Evolutionary conservation across 2,113 vertebrate species (phyloP).

Genomic region (Alectura lathami): DNA sequence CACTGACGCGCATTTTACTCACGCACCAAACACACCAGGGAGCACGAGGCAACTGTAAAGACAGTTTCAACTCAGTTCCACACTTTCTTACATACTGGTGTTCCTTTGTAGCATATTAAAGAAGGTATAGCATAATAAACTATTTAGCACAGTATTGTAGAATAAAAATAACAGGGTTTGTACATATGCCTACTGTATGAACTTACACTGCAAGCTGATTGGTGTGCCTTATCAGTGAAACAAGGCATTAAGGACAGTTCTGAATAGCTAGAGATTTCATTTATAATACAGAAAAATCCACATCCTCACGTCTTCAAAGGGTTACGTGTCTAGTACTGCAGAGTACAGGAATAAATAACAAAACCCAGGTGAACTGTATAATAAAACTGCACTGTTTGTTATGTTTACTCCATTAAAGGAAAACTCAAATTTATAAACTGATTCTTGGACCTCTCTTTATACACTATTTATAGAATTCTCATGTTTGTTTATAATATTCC

Average conservation of each 20-base stretch:
- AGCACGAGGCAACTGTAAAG: slow-evolving; percentile 9
- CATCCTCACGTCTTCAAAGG: slow-evolving; percentile 10
- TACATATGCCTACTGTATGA: slow-evolving; percentile 11
- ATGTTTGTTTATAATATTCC: slow-evolving; percentile 51
- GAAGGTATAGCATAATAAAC: background rate
- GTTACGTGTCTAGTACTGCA: background rate
- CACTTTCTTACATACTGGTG: background rate
- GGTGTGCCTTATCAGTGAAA: background rate
- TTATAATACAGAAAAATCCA: background rate
- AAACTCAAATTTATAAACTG: slow-evolving; percentile 31
- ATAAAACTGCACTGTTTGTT: slow-evolving; percentile 26
- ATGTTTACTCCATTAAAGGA: slow-evolving; percentile 30
- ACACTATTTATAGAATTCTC: slow-evolving; percentile 60
- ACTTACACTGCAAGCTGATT: slow-evolving; percentile 13
- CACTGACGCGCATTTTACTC: background rate
- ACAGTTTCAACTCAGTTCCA: background rate
- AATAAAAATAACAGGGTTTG: slow-evolving; percentile 8
- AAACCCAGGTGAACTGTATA: slow-evolving; percentile 47
- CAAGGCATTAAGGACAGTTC: background rate
- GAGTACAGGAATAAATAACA: slow-evolving; percentile 49
- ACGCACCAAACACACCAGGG: background rate
- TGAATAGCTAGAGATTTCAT: background rate
- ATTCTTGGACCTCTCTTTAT: slow-evolving; percentile 59
- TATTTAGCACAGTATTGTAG: background rate
- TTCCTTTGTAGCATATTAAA: background rate